Evolutionary conservation across 2,113 vertebrate species (phyloP).

Genomic region (Leuciscus idus): DNA sequence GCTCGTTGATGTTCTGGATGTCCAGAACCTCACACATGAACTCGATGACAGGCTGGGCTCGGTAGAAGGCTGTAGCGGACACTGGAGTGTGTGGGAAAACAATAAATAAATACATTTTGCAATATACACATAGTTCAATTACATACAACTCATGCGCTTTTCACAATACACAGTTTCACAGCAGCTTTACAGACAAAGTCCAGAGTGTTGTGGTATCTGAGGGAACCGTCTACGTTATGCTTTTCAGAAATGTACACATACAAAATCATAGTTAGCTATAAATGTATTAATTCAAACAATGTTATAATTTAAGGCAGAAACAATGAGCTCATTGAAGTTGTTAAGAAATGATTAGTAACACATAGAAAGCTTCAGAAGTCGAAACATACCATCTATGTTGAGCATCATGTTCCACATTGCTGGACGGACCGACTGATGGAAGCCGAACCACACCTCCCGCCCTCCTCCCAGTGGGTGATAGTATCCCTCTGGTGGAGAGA

Average conservation of each 20-base stretch:
- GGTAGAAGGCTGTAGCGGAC: conserved; percentile 98
- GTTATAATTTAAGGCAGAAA: too few species aligned
- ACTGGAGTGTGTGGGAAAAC: conserved; percentile 73
- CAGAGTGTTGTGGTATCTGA: too few species aligned
- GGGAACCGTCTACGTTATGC: too few species aligned
- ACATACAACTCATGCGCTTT: too few species aligned
- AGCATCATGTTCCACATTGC: conserved; percentile 99
- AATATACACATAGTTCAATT: too few species aligned
- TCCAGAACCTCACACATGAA: conserved; percentile 99
- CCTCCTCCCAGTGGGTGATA: conserved; percentile 98
- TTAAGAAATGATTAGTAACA: neutral
- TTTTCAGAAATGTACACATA: too few species aligned
- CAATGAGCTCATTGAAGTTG: too few species aligned
- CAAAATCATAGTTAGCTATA: too few species aligned
- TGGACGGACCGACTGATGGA: conserved; percentile 97
- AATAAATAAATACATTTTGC: too few species aligned
- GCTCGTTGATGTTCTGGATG: conserved; percentile 98
- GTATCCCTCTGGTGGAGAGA: conserved; percentile 97
- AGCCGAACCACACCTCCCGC: conserved; percentile 98
- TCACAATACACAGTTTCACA: too few species aligned
- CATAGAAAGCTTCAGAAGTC: neutral
- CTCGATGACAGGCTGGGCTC: conserved; percentile 97
- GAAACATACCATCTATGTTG: conserved; percentile 90
- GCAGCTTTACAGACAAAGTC: too few species aligned
- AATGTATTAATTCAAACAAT: too few species aligned